Percentiles rank a stretch among this genome's conserved stretches.
These are phyloP conservation scores for Mystacornis crossleyi DNA, from an alignment of 2,113 vertebrate genomes.

Conservation along the genomic window DNA sequence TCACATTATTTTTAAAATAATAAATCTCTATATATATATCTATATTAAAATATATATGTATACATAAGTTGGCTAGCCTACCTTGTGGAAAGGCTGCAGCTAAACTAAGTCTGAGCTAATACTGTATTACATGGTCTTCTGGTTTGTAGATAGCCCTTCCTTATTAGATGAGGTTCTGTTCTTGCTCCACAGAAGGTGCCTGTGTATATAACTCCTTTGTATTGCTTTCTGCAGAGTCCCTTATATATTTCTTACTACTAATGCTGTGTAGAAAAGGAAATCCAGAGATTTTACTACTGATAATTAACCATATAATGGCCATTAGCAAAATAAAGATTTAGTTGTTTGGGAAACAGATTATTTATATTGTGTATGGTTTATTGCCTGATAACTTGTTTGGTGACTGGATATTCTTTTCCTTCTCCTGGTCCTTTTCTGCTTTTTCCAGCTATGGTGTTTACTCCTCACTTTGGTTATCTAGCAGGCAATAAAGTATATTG, in stretches of 20 bases:
- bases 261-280: conserved; percentile 70
- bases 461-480: conserved; percentile 70
- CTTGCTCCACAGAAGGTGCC: conserved; percentile 51
- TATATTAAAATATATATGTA: conserved; percentile 68
- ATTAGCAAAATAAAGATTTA: conserved; percentile 70
- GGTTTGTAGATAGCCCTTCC: conserved; percentile 70
- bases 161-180: conserved; percentile 49
- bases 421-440: conserved; percentile 66
- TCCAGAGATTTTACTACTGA: conserved; percentile 71
- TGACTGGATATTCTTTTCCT: conserved; percentile 75
- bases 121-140: conserved; percentile 60
- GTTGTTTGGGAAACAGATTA: conserved; percentile 69
- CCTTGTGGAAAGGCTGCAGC: conserved; percentile 45
- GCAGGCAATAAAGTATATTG: conserved; percentile 77
- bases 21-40: conserved; percentile 69
- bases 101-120: conserved; percentile 65
- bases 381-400: conserved; percentile 75
- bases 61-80: conserved; percentile 58
- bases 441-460: conserved; percentile 75
- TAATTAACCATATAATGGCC: conserved; percentile 69
- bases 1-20: conserved; percentile 71
- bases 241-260: conserved; percentile 68
- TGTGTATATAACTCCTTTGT: conserved; percentile 64
- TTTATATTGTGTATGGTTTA: conserved; percentile 79
- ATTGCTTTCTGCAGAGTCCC: conserved; percentile 59